Base-by-base conservation (phyloP, 2,888 invertebrate genomes). In the Drosophila merina region DNA sequence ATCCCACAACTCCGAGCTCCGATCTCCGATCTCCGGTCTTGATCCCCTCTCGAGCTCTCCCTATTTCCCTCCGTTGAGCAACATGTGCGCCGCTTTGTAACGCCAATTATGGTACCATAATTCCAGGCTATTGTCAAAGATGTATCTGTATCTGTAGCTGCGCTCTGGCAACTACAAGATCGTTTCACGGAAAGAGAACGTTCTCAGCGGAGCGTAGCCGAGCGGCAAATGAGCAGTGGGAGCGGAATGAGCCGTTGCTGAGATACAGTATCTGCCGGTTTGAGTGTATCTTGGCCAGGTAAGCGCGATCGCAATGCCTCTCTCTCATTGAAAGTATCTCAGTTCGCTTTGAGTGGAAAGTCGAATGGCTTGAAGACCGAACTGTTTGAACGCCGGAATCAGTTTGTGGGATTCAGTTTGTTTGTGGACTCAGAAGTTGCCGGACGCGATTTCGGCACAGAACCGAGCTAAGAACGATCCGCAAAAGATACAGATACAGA, bases 91-190 rank as follows among this genome's bases (percentile, higher is more conserved):
- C 75, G 85, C 82, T 80, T 88, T 86, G 89, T 86, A 86, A 90
- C 89, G 90, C 88, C 90, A 90, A 90, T 90, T 90, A 90, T 87
- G 83, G 88, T 76, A 83, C 74, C 86, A 89, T 90, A 89, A 90
- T 89, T 88, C 75, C 86, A 85, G 76, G 78, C 75, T 82, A 88
- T 88, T 89, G 89, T 88, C n/a, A 36, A 36, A 44, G 14, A 20
- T 10, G 44, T 25, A 44, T 44, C 10, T 44, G 44, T 44, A 44
- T 44, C 44, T 44, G 44, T 25, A 10, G 10, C 72, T 77, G 74
- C 50, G 71, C 51, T 64, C 57, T 26, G 58, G 59, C 74, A 69
- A 66, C 42, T 62, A 52, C 57, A 70, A 60, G 74, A 81, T 81
- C 72, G 75, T 74, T 79, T 83, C 72, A 77, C 79, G 76, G 73